A percentile compares a stretch with the other conserved stretches of the same genome.
Conservation (phyloP, 2,888 invertebrate species). For the Eumerus sabulonum region DNA sequence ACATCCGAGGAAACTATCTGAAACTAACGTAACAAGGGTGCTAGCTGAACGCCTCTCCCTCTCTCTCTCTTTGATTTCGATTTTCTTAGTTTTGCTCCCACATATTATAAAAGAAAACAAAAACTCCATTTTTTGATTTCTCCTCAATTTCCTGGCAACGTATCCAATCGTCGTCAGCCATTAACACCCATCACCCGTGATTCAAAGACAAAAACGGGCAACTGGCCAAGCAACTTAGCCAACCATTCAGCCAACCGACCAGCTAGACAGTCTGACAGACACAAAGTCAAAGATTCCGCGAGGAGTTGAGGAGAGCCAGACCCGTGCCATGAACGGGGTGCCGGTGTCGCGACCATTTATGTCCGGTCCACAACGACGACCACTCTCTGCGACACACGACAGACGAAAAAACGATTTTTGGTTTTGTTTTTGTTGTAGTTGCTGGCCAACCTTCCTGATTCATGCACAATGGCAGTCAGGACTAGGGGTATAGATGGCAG, state of each 20-base stretch:
- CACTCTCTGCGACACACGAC: slow-evolving; percentile 46
- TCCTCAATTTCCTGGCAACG: slow-evolving; percentile 44
- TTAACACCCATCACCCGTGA: slow-evolving; percentile 61
- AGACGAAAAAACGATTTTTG: slow-evolving; percentile 35
- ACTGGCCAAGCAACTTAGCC: slow-evolving; percentile 46
- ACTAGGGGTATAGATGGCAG: background rate
- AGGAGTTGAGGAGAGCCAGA: slow-evolving; percentile 47
- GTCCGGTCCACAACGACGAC: slow-evolving; percentile 60
- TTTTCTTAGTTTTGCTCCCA: slow-evolving; percentile 54
- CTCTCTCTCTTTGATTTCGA: slow-evolving; percentile 35
- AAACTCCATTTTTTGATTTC: slow-evolving; percentile 9
- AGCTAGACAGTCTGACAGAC: slow-evolving; percentile 46
- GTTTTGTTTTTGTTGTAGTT: slow-evolving; percentile 3
- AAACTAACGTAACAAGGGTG: slow-evolving; percentile 37
- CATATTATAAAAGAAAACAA: too few species aligned
- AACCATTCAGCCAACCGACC: slow-evolving; percentile 48
- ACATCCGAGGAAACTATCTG: slow-evolving; percentile 31
- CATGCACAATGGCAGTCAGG: background rate
- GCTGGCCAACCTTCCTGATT: slow-evolving; percentile 53
- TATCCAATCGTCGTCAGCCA: slow-evolving; percentile 51
- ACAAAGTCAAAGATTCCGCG: slow-evolving; percentile 52
- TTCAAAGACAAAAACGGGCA: slow-evolving; percentile 40
- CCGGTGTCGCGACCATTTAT: slow-evolving; percentile 54
- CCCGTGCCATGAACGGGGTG: slow-evolving; percentile 57
- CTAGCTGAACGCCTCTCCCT: slow-evolving; percentile 60